These are phyloP conservation scores for Dipodomys stephensi DNA, from an alignment of 2,113 vertebrate genomes.

Conservation along the genomic window DNA sequence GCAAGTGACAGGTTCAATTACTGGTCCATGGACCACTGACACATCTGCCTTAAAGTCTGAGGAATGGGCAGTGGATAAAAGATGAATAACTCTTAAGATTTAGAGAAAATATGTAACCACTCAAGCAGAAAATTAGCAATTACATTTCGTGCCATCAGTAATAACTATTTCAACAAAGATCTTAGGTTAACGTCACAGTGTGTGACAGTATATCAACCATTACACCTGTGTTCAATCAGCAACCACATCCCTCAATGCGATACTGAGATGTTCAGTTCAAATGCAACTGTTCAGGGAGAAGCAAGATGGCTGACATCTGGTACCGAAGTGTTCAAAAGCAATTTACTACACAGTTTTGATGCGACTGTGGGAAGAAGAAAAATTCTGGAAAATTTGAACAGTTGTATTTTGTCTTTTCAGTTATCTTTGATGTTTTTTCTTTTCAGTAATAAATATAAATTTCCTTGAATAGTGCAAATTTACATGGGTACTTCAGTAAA, in stretches of 20 bases:
- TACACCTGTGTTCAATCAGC: constrained; percentile 95
- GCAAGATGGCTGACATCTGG: constrained; percentile 92
- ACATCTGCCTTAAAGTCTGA: constrained; percentile 89
- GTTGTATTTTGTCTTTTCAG: constrained; percentile 59
- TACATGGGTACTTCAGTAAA: not conserved
- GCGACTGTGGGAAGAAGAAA: constrained; percentile 84
- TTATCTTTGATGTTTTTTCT: constrained; percentile 55
- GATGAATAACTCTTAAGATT: constrained; percentile 93
- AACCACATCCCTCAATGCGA: constrained; percentile 86
- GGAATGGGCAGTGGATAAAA: constrained; percentile 88
- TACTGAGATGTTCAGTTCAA: constrained; percentile 88
- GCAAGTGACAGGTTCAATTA: constrained; percentile 93
- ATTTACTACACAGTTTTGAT: constrained; percentile 90
- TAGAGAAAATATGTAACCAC: constrained; percentile 93
- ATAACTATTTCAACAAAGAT: constrained; percentile 98
- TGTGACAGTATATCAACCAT: constrained; percentile 94
- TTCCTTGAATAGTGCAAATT: constrained; percentile 14
- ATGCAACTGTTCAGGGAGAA: constrained; percentile 88
- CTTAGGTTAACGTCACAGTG: constrained; percentile 93
- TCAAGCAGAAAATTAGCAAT: constrained; percentile 99
- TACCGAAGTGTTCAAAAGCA: constrained; percentile 89
- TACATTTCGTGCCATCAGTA: constrained; percentile 97
- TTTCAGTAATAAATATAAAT: constrained; percentile 52
- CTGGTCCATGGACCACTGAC: constrained; percentile 88
- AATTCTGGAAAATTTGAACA: constrained; percentile 81